Base-by-base conservation (phyloP, 1,140 invertebrate genomes). In the Oreohelix idahoensis region DNA sequence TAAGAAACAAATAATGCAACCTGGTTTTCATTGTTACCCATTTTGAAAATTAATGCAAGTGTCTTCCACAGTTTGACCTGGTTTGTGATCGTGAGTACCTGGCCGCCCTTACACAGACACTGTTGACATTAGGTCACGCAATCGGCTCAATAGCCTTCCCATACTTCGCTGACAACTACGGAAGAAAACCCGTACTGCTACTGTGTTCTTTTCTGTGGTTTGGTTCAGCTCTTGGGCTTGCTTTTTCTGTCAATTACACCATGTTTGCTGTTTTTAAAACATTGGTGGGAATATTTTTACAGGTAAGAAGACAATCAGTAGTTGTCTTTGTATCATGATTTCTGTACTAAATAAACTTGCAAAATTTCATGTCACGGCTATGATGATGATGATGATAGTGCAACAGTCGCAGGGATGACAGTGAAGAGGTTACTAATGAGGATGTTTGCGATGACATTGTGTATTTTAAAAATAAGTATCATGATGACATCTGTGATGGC, bases 201-300 rank as follows among this genome's bases (percentile, higher is more conserved):
- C 13, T 84, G 20, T 66, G 58, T 53, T 76, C 66, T 5, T 39
- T 79, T 63, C 36, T 79, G 66, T 79, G 83, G 75, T n/a, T 49
- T 38, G 45, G 36, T 1, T 84, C 83, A n/a, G 39, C 78, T 15
- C 66, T 49, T 5, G 58, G 39, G 26, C 35, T 84, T 5, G 45
- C 70, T 8, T 66, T 66, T 23, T 66, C 63, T 5, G 63, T 66
- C 63, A 66, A 66, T 32, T 66, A 66, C 63, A 66, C 49, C 69
- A 49, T 73, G 83, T 76, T 39, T 79, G 51, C 71, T 29, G 70
- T 36, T 42, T 84, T 74, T 35, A 42, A 79, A 58, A 79, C 49
- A 78, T 58, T 58, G 70, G 70, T 29, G 53, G 83, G 83, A 79
- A 38, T 79, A 63, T 29, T 23, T 79, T 10, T 71, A 71, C n/a